Conservation (phyloP, 2,113 vertebrate genomes). For the Ifrita kowaldi region DNA sequence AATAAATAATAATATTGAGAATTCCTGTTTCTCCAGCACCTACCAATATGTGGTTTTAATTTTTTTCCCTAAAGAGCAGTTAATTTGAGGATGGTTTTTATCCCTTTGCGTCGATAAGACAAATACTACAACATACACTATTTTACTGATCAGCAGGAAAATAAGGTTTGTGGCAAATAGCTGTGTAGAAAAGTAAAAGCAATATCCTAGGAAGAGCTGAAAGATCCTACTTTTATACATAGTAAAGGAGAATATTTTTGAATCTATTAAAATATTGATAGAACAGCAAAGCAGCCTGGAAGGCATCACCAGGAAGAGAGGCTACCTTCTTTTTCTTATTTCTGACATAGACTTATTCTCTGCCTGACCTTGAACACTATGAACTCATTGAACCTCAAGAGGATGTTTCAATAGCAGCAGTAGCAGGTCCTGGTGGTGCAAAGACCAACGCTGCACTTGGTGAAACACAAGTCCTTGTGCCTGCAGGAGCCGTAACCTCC, state of each 20-base stretch:
- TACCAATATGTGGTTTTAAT: neutral
- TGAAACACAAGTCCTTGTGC: neutral
- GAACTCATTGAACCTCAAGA: neutral
- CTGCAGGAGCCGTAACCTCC: accelerated
- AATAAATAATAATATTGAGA: neutral
- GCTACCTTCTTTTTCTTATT: neutral
- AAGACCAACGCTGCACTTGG: neutral
- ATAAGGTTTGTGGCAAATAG: neutral
- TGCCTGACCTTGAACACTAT: neutral
- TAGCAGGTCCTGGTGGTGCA: neutral
- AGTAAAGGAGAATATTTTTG: neutral
- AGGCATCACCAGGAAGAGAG: neutral
- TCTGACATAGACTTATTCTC: neutral
- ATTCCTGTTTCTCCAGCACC: neutral
- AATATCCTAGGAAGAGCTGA: neutral
- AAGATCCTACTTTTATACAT: neutral
- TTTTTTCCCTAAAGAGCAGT: neutral
- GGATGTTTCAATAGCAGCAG: neutral
- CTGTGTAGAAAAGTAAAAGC: conserved; percentile 18
- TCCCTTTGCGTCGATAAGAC: neutral
- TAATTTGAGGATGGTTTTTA: neutral
- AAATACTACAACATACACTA: neutral
- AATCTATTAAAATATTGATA: neutral
- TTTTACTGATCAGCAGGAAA: conserved; percentile 32
- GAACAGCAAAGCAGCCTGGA: neutral